Base-by-base conservation (phyloP, 1,140 invertebrate species). In the Vollenhovia emeryi region DNA sequence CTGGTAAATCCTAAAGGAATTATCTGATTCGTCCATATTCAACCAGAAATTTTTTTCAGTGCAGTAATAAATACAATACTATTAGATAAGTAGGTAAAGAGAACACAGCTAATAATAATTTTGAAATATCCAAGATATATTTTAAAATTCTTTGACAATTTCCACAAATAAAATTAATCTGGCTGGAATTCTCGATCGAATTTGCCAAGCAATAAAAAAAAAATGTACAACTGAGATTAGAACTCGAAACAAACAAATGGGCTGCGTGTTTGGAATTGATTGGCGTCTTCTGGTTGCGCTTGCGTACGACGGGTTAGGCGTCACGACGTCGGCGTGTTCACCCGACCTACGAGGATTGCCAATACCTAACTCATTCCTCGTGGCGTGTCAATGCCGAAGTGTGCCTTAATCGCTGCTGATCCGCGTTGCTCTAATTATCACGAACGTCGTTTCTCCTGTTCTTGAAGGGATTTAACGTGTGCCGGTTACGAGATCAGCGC, bases 301-400 rank as follows among this genome's bases (percentile, higher is more conserved):
- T 90, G 89, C 89, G 89, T 90, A 52, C 8, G 30, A 36, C 7
- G 55, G 2, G 9, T 1, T 64, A 48, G 74, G 79, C 84, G 88
- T 86, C 88, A 79, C 74, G 79, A 86, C 88, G 88, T 74, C 64
- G 59, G 78, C 69, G 71, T 45, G 36, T 75, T 33, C 60, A 36
- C n/a, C n/a, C 36, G 48, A 40, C 43, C 73, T 50, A 84, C 40
- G 60, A 80, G 21, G 50, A 60, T 24, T 50, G 66, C 57, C 33
- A 6, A 45, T 40, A 64, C n/a, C 18, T n/a, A 5, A 57, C 9
- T 71, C 9, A 13, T 43, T 43, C n/a, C 73, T 85, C 55, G 13
- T 40, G 48, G 40, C 59, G 64, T 30, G 43, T 83, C 78, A 69
- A 45, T 68, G 55, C 30, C 79, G 36, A 66, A 66, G 33, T 62